Conservation (phyloP, 2,888 invertebrate genomes). For the Argyresthia goedartella region DNA sequence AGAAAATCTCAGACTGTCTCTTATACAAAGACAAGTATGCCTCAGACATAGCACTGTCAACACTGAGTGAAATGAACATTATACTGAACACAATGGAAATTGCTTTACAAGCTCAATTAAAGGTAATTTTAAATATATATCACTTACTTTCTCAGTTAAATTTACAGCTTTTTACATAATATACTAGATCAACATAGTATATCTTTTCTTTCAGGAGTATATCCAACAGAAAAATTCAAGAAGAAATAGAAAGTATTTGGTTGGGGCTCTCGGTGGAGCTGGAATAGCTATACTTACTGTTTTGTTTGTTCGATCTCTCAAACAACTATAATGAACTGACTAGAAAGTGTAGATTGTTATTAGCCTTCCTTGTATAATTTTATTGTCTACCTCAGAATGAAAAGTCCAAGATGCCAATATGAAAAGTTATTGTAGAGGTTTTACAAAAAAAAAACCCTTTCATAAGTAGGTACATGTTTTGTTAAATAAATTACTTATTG, state of each 20-base stretch:
- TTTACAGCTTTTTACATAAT: not conserved
- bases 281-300: constrained; percentile 37
- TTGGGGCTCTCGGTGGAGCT: constrained; percentile 46
- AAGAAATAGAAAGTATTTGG: constrained; percentile 43
- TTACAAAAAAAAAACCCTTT: not conserved
- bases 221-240: constrained; percentile 20
- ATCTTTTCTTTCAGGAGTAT: constrained; percentile 25
- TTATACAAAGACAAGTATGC: constrained; percentile 52
- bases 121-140: constrained; percentile 26
- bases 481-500: not conserved
- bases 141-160: not conserved
- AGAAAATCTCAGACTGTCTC: constrained; percentile 39
- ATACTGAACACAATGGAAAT: constrained; percentile 54
- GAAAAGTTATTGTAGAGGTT: not conserved
- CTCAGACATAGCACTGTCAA: constrained; percentile 45
- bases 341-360: not conserved
- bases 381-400: not conserved
- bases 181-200: not conserved
- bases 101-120: constrained; percentile 40
- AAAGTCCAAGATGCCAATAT: not conserved
- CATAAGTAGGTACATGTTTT: not conserved
- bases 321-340: constrained; percentile 20
- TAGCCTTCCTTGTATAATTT: not conserved
- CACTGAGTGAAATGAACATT: constrained; percentile 42
- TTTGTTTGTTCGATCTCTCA: constrained; percentile 44